Evolutionary conservation across 1,140 invertebrate genomes (phyloP), one percentile per base, ranked within the genome.

Genomic region (Leptoteleia sp.): DNA sequence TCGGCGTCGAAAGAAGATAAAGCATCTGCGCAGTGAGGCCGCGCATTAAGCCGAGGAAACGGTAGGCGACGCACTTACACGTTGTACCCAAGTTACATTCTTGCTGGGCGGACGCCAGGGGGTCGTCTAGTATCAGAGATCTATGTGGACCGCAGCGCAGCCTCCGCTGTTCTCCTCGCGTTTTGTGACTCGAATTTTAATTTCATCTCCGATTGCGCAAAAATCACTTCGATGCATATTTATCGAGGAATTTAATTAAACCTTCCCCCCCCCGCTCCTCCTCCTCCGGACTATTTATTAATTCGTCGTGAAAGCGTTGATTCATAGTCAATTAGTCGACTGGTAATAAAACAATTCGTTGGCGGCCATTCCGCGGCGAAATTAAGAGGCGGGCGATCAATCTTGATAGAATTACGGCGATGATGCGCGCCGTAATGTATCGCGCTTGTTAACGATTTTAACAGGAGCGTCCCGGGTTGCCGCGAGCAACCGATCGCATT

Each of bases 41-140:
- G 37, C 45, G 47, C 43, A 57, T 35, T 52, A 54, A 55, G 40
- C 54, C 15, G 15, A 40, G 16, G 38, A 50, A 73, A 75, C 76
- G 68, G 76, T 73, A 79, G 76, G 70, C 76, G 45, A 75, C 71
- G 65, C 65, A 47, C 76, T 79, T 71, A 65, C 71, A 65, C 68
- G 62, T 61, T 79, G 71, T 73, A 75, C 75, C 50, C 61, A 67
- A 79, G 57, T 75, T 75, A 79, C 38, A 62, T 76, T 82, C 80
- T 48, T 72, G 72, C 62, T 76, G 71, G n/a, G 76, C 12, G 37
- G 15, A 59, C 84, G 45, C 76, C 84, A 82, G 84, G 84, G 85
- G 84, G 84, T 84, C 84, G 71, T 70, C 79, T 84, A 84, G 78
- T 79, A 76, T 83, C 75, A 71, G 77, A 55, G 81, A 83, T 86